Conservation (phyloP, 1,140 invertebrate genomes). For the Cydia strobilella region DNA sequence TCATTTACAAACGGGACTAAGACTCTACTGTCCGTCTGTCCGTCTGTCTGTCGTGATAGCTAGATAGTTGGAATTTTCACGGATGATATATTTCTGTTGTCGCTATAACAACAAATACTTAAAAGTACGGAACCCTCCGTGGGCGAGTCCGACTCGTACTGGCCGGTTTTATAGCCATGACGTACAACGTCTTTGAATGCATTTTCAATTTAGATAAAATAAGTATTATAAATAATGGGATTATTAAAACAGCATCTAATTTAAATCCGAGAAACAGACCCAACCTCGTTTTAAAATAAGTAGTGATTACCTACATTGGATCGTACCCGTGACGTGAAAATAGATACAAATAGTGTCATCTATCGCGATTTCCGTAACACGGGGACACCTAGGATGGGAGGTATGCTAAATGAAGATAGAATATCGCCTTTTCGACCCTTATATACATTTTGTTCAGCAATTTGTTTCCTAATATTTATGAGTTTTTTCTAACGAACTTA, state of each 20-base stretch:
- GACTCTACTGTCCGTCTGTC: no score
- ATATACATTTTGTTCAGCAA: slow-evolving; percentile 48
- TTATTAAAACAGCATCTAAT: background rate
- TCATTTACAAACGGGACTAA: no score
- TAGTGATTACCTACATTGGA: background rate
- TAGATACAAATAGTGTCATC: slow-evolving; percentile 67
- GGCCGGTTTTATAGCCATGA: no score
- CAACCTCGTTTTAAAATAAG: background rate
- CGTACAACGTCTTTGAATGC: no score
- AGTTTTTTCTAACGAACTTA: background rate
- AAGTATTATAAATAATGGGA: no score
- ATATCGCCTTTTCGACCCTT: slow-evolving; percentile 47
- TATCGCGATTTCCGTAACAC: slow-evolving; percentile 52
- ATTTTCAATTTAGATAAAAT: no score
- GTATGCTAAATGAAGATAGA: slow-evolving; percentile 57
- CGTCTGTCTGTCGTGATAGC: no score
- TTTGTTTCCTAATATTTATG: slow-evolving; percentile 6
- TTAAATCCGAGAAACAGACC: background rate
- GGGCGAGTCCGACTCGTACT: no score
- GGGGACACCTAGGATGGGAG: slow-evolving; percentile 46
- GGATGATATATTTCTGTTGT: no score
- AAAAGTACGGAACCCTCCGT: no score
- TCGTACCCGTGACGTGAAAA: slow-evolving; percentile 38
- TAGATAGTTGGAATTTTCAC: no score
- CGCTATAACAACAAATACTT: no score